Evolutionary conservation across 2,113 vertebrate genomes (phyloP), one percentile per base, ranked within the genome.

Genomic region (Macaca nemestrina): DNA sequence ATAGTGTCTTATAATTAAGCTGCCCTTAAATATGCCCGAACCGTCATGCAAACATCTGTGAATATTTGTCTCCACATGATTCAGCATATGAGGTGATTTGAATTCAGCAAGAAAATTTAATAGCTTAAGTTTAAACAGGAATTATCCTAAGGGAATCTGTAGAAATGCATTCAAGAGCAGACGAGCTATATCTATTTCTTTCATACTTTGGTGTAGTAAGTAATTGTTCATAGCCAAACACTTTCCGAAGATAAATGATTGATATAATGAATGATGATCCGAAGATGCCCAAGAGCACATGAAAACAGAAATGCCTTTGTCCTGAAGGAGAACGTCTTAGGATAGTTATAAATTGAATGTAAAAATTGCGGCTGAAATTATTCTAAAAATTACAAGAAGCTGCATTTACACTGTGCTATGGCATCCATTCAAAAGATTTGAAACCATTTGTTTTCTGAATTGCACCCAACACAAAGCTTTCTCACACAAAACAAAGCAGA

Each of bases 361-460:
- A 87, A 90, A 96, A 87, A 35, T 40, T 16, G 45, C 32, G 32
- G 43, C 8, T 82, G 32, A 78, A 90, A 95, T 48, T 76, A 88
- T 50, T 88, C 52, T 88, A 35, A 84, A 94, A 84, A 70, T 59
- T 52, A 93, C 32, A 97, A 95, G 73, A 92, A 87, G 14, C 45
- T 61, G 4, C 50, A 64, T 96, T 95, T 92, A 75, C 84, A 78
- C 38, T 40, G 61, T 45, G 78, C 93, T 40, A 16, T 45, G 73
- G 88, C 38, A 80, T 27, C 35, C 93, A 93, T 96, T 97, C 81
- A 97, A 97, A 97, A 76, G 43, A 94, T 97, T 55, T 75, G 90
- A 98, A 94, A 75, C 84, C 3, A 20, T 98, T 98, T 96, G 90
- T 98, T 97, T 98, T 97, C 64, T 95, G 94, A 98, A 96, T 97